Percentiles rank a stretch among this genome's conserved stretches.
phyloP scores from a whole-genome alignment of 2,797 vertebrate species.

The Enteromius viviparus region DNA sequence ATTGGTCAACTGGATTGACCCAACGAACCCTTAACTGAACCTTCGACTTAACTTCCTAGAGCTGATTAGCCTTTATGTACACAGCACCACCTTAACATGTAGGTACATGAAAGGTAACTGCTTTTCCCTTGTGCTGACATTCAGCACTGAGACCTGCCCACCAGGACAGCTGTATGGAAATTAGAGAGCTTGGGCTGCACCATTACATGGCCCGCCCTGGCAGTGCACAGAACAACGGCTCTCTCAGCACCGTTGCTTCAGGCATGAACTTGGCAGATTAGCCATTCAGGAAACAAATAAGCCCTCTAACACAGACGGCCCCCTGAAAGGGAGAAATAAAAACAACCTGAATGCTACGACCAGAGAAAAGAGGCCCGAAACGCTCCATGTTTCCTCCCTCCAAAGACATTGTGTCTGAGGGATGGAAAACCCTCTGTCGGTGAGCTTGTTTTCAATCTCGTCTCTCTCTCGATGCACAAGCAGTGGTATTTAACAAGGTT shows the following conservation, averaged over 20 bases:
- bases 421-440: constrained; percentile 64
- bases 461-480: constrained; percentile 28
- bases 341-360: constrained; percentile 64
- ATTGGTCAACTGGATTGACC: background rate
- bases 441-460: constrained; percentile 55
- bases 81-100: background rate
- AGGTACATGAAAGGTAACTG: constrained; percentile 30
- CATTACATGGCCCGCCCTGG: constrained; percentile 84
- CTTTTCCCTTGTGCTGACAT: constrained; percentile 30
- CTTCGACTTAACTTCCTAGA: background rate
- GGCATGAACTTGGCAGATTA: constrained; percentile 92
- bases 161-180: constrained; percentile 97
- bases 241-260: constrained; percentile 84
- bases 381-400: constrained; percentile 51
- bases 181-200: constrained; percentile 87
- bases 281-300: constrained; percentile 87
- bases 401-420: constrained; percentile 72
- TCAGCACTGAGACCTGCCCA: constrained; percentile 41
- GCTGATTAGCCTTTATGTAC: background rate
- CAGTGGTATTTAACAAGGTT: constrained; percentile 20
- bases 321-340: constrained; percentile 62
- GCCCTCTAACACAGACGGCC: constrained; percentile 68
- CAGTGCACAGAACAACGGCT: constrained; percentile 82
- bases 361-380: constrained; percentile 57
- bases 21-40: constrained; percentile 1